Conservation (phyloP, 2,888 invertebrate species). For the Lasius platythorax region DNA sequence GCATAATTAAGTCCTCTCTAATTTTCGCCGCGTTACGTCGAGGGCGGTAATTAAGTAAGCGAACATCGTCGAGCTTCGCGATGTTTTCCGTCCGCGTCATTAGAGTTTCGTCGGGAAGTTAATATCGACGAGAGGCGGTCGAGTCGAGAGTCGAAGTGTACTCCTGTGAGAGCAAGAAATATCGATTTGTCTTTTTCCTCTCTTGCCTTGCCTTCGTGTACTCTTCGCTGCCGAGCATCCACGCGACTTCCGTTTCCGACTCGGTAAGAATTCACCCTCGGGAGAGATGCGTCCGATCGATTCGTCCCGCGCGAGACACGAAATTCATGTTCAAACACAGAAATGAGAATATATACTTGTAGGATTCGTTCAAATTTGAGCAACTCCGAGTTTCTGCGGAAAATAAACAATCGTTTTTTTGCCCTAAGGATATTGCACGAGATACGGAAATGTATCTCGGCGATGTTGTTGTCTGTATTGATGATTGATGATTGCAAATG, state of each 20-base stretch:
- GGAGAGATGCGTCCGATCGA: background rate
- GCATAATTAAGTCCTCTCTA: conserved; percentile 7
- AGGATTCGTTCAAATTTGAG: background rate
- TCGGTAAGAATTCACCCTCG: background rate
- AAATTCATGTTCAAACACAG: background rate
- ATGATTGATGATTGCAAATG: background rate
- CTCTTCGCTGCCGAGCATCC: background rate
- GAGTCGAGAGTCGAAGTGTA: background rate
- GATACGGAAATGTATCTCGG: background rate
- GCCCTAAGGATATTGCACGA: background rate
- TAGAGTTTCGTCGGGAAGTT: background rate
- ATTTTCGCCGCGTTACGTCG: conserved; percentile 8
- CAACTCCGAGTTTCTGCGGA: background rate
- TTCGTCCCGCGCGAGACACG: background rate
- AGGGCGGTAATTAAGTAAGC: conserved; percentile 25
- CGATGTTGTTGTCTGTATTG: background rate
- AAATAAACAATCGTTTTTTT: conserved; percentile 1
- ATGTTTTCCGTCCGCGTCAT: conserved; percentile 10
- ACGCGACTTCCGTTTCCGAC: conserved; percentile 38
- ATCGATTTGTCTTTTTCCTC: conserved; percentile 31
- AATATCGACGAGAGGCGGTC: background rate
- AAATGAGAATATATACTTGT: conserved; percentile 15
- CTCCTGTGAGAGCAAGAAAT: conserved; percentile 12
- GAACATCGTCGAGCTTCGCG: background rate
- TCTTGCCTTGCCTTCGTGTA: background rate